A percentile compares a stretch with the other conserved stretches of the same genome.
These are phyloP conservation scores for Priocnemis perturbator DNA, from an alignment of 2,888 invertebrate species.

Conservation along the genomic window DNA sequence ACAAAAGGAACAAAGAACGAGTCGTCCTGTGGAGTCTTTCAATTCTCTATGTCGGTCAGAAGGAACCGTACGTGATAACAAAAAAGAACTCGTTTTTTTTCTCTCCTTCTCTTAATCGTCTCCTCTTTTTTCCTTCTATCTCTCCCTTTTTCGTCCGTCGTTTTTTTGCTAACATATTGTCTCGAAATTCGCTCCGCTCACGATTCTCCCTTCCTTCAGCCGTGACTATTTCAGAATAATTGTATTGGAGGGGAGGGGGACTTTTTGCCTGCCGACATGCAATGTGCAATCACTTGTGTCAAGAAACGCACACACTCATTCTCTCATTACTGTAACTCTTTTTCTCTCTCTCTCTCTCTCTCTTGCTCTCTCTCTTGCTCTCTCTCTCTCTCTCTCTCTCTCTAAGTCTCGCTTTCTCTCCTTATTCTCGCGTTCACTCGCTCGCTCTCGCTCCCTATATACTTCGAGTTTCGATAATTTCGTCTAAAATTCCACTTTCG, in stretches of 20 bases:
- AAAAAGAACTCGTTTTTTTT: constrained; percentile 7
- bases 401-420: constrained; percentile 11
- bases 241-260: constrained; percentile 55
- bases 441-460: constrained; percentile 51
- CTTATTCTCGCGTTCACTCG: constrained; percentile 19
- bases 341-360: constrained; percentile 15
- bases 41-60: constrained; percentile 4
- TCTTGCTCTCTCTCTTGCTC: constrained; percentile 11
- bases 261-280: constrained; percentile 68
- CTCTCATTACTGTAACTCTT: constrained; percentile 43
- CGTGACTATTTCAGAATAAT: constrained; percentile 27
- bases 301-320: constrained; percentile 50
- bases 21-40: constrained; percentile 10
- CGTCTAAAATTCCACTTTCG: constrained; percentile 61
- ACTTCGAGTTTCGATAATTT: constrained; percentile 61
- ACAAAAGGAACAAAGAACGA: constrained; percentile 34
- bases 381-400: constrained; percentile 43
- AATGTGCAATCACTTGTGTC: constrained; percentile 70
- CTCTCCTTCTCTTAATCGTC: not conserved
- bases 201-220: constrained; percentile 7
- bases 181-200: constrained; percentile 7
- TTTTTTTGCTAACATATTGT: constrained; percentile 10
- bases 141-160: not conserved
- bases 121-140: no score
- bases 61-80: constrained; percentile 2